phyloP scores from a whole-genome alignment of 1,140 invertebrate genomes.

The Ceratina japonica region DNA sequence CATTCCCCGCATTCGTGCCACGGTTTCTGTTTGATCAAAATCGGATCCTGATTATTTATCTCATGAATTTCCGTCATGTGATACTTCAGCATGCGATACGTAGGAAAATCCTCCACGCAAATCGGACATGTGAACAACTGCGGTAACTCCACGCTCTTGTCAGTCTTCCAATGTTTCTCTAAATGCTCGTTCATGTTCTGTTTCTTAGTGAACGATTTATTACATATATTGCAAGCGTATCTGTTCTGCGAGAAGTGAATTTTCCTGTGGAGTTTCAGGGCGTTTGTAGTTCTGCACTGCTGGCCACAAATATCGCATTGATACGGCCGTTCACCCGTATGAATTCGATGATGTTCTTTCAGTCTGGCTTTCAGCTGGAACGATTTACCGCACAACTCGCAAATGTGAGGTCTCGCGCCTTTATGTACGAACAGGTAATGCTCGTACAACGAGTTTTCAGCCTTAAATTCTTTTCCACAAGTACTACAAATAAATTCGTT shows the following conservation, averaged over 20 bases:
- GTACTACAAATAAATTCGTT: slow-evolving; percentile 63
- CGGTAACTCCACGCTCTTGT: slow-evolving; percentile 54
- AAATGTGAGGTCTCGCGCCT: slow-evolving; percentile 60
- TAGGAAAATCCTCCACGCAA: slow-evolving; percentile 55
- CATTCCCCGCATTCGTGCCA: slow-evolving; percentile 58
- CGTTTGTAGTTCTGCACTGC: slow-evolving; percentile 58
- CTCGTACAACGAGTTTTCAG: slow-evolving; percentile 63
- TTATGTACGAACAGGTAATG: slow-evolving; percentile 67
- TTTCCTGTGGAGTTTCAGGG: slow-evolving; percentile 60
- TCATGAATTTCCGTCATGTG: slow-evolving; percentile 60
- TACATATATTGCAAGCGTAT: slow-evolving; percentile 57
- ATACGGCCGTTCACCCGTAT: slow-evolving; percentile 63
- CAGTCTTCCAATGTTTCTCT: slow-evolving; percentile 65
- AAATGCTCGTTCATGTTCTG: slow-evolving; percentile 66
- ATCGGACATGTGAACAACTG: slow-evolving; percentile 56
- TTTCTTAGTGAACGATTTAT: slow-evolving; percentile 62
- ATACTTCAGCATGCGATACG: slow-evolving; percentile 58
- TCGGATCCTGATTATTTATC: slow-evolving; percentile 56
- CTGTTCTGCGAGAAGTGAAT: slow-evolving; percentile 55
- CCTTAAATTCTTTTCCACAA: slow-evolving; percentile 62
- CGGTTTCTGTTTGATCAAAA: slow-evolving; percentile 57
- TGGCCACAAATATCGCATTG: slow-evolving; percentile 58
- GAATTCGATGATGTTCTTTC: slow-evolving; percentile 60
- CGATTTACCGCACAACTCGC: slow-evolving; percentile 65
- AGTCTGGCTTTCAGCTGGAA: slow-evolving; percentile 62